Conservation (phyloP, 1,140 invertebrate species). For the Daktulosphaira vitifoliae region DNA sequence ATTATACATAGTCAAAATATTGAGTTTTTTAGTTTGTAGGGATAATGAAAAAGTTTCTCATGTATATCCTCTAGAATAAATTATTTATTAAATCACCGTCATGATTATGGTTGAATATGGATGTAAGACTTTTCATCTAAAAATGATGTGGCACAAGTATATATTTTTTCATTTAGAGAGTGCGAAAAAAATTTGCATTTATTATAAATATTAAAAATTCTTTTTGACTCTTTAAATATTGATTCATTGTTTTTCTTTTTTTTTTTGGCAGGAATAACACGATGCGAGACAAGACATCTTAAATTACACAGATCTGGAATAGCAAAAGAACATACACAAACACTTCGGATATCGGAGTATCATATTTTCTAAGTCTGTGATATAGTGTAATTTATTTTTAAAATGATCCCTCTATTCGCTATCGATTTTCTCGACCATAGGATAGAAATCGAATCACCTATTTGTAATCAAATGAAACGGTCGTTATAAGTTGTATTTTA, state of each 20-base stretch:
- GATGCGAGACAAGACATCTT: conserved; percentile 31
- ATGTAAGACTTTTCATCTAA: too few relatives aligned
- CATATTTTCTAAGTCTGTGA: conserved; percentile 23
- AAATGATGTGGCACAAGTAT: too few relatives aligned
- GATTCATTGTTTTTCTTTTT: conserved; percentile 26
- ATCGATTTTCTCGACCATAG: conserved; percentile 30
- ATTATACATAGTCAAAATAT: too few relatives aligned
- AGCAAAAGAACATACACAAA: conserved; percentile 29
- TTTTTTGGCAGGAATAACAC: conserved; percentile 17
- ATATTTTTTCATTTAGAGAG: too few relatives aligned
- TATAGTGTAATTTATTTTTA: conserved; percentile 23
- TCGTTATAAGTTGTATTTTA: conserved; percentile 28
- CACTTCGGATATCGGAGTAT: conserved; percentile 28
- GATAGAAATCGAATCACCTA: conserved; percentile 31
- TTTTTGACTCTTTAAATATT: too few relatives aligned
- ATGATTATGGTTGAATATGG: too few relatives aligned
- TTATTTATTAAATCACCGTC: too few relatives aligned
- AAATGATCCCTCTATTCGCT: conserved; percentile 24
- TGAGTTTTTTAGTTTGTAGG: too few relatives aligned
- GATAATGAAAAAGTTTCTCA: too few relatives aligned
- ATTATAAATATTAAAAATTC: too few relatives aligned
- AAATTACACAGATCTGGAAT: conserved; percentile 22
- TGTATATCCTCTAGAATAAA: too few relatives aligned
- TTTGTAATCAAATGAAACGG: conserved; percentile 33
- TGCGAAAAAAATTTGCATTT: too few relatives aligned